phyloP scores from a whole-genome alignment of 2,888 invertebrate species.

The Eristalis intricaria region DNA sequence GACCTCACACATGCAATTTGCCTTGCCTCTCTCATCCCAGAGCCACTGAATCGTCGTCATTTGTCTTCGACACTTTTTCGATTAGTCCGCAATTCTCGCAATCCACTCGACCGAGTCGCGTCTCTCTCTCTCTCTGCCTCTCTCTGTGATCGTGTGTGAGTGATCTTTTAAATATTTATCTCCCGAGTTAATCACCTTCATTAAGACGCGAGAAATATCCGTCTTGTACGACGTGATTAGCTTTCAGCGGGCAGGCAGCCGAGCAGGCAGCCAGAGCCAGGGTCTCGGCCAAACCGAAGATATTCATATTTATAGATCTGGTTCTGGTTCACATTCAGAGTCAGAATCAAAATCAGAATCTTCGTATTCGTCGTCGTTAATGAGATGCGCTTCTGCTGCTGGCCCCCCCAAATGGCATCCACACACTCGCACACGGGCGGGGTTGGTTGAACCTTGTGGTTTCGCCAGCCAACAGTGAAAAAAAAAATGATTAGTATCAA shows the following conservation, averaged over 20 bases:
- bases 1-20: conserved; percentile 65
- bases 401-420: neutral
- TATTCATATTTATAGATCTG: conserved; percentile 55
- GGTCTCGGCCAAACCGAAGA: neutral
- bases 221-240: conserved; percentile 66
- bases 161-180: conserved; percentile 67
- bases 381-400: conserved; percentile 33
- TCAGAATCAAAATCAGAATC: neutral
- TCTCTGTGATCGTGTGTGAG: conserved; percentile 16
- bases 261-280: neutral
- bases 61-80: conserved; percentile 70
- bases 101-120: neutral
- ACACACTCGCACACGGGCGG: neutral
- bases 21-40: neutral
- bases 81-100: conserved; percentile 35
- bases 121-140: no score
- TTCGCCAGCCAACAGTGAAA: neutral
- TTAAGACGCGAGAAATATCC: conserved; percentile 70
- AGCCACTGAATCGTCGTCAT: conserved; percentile 49
- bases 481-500: conserved; percentile 67
- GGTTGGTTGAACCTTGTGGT: conserved; percentile 29
- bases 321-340: conserved; percentile 34
- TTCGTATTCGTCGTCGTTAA: conserved; percentile 16
- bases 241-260: conserved; percentile 44
- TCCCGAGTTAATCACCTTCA: conserved; percentile 69